Base-by-base conservation (phyloP, 2,113 vertebrate genomes). In the Malurus alboscapulatus region DNA sequence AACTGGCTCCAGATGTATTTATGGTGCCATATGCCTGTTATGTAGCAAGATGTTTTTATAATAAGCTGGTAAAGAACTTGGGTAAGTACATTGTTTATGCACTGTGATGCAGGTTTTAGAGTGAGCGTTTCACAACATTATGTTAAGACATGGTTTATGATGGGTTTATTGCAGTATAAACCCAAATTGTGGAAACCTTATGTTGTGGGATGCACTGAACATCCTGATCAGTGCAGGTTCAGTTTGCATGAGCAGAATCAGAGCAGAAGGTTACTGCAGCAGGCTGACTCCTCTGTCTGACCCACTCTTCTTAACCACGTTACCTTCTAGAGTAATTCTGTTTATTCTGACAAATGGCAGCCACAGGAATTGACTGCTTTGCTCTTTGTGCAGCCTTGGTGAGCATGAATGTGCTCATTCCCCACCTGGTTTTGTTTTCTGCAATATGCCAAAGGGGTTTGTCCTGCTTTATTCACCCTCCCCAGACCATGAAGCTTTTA, bases 111-210 rank as follows among this genome's bases (percentile, higher is more conserved):
- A 34, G 50, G 32, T 53, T 85, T 59, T 58, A 83, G 34, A 51
- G n/a, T 2, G 15, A 79, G 22, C 17, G 32, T 93, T 94, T 94
- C 17, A 30, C 44, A 57, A 30, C 11, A 9, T 38, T 20, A 34
- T 18, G 30, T 87, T 89, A 66, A 44, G 24, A 79, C 82, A 81
- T 32, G 34, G 26, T 74, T 95, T 91, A 32, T 68, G 71, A 8
- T 91, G 74, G 32, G 32, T 93, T 89, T 94, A 87, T 73, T 87
- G 81, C 55, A 59, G 21, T 40, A 20, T 82, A 65, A 92, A 80
- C 38, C 53, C 54, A 63, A 51, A 38, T 24, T 3, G 6, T 55
- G 62, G 54, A 54, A 76, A 38, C 62, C 29, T 82, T 34, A 12
- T 78, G 38, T 42, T 72, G 34, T 66, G 54, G 36, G 48, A 58